Conservation (phyloP, 2,797 vertebrate species). For the Selene dorsalis region DNA sequence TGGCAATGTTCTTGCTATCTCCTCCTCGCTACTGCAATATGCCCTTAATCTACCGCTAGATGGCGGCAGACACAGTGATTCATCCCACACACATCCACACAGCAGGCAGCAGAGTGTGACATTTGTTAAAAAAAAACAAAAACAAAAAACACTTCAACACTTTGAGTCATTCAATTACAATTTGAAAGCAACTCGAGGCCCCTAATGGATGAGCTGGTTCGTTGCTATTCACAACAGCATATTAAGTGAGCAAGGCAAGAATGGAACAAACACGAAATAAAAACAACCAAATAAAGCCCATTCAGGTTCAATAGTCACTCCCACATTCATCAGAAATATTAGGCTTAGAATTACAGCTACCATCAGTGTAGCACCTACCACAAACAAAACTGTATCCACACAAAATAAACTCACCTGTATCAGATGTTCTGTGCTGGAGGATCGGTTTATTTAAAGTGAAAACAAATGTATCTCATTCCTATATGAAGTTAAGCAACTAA, state of each 20-base stretch:
- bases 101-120: slow-evolving; percentile 17
- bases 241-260: background rate
- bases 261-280: too few relatives aligned
- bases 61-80: slow-evolving; percentile 56
- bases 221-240: slow-evolving; percentile 2
- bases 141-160: too few relatives aligned
- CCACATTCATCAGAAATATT: background rate
- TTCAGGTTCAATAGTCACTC: background rate
- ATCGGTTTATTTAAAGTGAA: background rate
- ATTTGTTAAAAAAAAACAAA: slow-evolving; percentile 20
- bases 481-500: background rate
- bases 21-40: slow-evolving; percentile 25
- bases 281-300: background rate
- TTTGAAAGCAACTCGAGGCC: slow-evolving; percentile 2
- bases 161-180: slow-evolving; percentile 27
- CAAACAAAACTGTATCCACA: background rate
- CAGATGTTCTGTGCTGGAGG: background rate
- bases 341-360: background rate
- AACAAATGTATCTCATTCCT: background rate
- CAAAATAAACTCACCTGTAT: background rate
- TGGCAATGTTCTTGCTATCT: slow-evolving; percentile 38
- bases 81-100: background rate
- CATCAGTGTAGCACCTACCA: background rate
- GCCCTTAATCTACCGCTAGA: slow-evolving; percentile 42
- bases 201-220: background rate